Conservation (phyloP, 2,888 invertebrate genomes). For the Eremobia ochroleuca region DNA sequence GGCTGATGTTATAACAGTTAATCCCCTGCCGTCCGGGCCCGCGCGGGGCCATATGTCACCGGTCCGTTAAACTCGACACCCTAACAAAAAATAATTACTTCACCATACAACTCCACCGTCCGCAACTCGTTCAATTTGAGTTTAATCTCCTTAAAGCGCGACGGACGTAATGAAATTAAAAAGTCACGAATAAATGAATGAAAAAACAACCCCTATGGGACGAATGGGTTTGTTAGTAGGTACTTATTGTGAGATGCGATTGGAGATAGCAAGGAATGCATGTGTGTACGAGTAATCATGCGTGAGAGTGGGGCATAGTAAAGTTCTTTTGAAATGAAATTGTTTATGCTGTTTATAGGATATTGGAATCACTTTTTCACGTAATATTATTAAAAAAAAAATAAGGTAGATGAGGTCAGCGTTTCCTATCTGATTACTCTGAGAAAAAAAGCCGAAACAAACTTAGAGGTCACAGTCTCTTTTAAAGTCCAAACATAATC, state of each 20-base stretch:
- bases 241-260: slow-evolving; percentile 53
- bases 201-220: slow-evolving; percentile 66
- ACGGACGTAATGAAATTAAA: slow-evolving; percentile 73
- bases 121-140: slow-evolving; percentile 80
- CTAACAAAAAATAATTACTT: slow-evolving; percentile 89
- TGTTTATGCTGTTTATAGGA: neutral
- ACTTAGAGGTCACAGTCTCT: too few species aligned
- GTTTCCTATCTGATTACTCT: too few species aligned
- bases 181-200: slow-evolving; percentile 73
- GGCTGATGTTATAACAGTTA: slow-evolving; percentile 73
- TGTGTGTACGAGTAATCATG: slow-evolving; percentile 39
- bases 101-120: slow-evolving; percentile 81
- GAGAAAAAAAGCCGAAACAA: too few species aligned
- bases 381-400: too few species aligned
- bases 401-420: too few species aligned
- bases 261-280: slow-evolving; percentile 49
- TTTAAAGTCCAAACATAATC: too few species aligned
- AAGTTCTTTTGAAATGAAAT: neutral
- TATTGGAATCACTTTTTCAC: neutral
- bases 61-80: slow-evolving; percentile 84
- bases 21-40: slow-evolving; percentile 64
- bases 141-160: slow-evolving; percentile 71
- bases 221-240: slow-evolving; percentile 44
- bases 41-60: slow-evolving; percentile 83
- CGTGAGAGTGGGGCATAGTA: slow-evolving; percentile 4